Percentiles rank a stretch among this genome's conserved stretches.
Evolutionary conservation across 2,888 invertebrate genomes (phyloP).

Genomic region (Entomobrya multifasciata): DNA sequence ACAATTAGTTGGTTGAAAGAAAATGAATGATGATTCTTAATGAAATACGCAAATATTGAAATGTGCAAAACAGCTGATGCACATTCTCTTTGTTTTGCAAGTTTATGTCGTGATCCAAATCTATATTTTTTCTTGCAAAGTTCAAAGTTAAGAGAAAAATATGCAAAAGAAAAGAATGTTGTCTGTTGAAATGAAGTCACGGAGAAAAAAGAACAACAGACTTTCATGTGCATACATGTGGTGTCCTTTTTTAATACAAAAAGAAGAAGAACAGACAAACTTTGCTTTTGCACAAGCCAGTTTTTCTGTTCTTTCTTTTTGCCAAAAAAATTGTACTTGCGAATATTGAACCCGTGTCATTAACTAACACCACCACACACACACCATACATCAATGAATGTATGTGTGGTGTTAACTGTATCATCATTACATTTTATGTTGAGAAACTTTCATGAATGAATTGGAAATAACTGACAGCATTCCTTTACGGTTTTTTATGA

Average conservation of each 20-base stretch:
- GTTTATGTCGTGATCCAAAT: constrained; percentile 52
- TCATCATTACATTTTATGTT: constrained; percentile 54
- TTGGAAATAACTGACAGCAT: constrained; percentile 9
- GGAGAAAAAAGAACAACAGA: constrained; percentile 31
- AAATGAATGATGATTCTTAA: background rate
- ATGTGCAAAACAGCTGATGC: constrained; percentile 49
- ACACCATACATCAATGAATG: constrained; percentile 22
- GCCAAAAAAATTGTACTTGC: constrained; percentile 33
- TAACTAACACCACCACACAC: background rate
- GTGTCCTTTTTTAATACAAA: constrained; percentile 2
- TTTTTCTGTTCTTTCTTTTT: too few relatives aligned
- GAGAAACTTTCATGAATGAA: constrained; percentile 70
- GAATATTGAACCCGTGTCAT: constrained; percentile 70
- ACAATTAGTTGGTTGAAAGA: background rate
- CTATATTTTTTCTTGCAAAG: background rate
- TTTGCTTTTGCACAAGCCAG: background rate
- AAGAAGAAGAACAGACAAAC: background rate
- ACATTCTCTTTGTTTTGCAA: constrained; percentile 18
- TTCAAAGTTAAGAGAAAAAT: background rate
- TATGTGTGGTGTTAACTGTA: constrained; percentile 53
- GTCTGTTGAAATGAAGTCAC: constrained; percentile 44
- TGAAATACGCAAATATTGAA: constrained; percentile 20
- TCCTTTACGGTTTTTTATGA: background rate
- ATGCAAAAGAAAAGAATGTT: constrained; percentile 26
- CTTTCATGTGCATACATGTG: constrained; percentile 46